Conservation (phyloP, 2,113 vertebrate species). For the Hippocampus zosterae region DNA sequence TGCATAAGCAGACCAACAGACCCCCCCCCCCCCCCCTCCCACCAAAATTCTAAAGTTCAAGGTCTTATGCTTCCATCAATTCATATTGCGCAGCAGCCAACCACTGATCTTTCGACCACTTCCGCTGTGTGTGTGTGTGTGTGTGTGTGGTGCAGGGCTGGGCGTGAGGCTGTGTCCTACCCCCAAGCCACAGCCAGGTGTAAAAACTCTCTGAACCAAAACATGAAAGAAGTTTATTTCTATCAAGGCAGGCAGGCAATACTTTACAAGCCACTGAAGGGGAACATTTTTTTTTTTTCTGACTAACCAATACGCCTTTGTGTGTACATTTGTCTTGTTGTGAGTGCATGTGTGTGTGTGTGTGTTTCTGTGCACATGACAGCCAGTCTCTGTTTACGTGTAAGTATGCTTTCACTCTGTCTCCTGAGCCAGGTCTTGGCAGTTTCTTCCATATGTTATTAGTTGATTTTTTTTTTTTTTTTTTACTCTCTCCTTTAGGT, state of each 20-base stretch:
- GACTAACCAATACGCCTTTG: constrained; percentile 60
- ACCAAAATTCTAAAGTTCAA: constrained; percentile 47
- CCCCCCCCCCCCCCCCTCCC: too few relatives aligned
- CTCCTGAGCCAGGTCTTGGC: constrained; percentile 63
- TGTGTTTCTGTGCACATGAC: constrained; percentile 45
- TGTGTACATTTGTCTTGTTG: constrained; percentile 24
- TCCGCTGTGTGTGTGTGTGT: constrained; percentile 38
- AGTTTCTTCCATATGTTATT: constrained; percentile 68
- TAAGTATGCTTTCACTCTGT: constrained; percentile 65
- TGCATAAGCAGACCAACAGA: constrained; percentile 1
- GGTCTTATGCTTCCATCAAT: constrained; percentile 37
- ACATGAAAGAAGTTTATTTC: constrained; percentile 63
- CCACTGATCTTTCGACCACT: constrained; percentile 37
- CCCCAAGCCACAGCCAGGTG: constrained; percentile 67
- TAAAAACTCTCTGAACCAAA: constrained; percentile 62
- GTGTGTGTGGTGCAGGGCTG: constrained; percentile 21
- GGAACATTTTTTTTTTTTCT: constrained; percentile 45
- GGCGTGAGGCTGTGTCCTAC: constrained; percentile 54
- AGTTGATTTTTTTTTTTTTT: constrained; percentile 51
- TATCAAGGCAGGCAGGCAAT: constrained; percentile 43
- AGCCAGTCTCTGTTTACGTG: constrained; percentile 61
- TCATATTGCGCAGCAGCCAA: constrained; percentile 31
- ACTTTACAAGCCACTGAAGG: constrained; percentile 52
- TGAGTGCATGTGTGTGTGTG: constrained; percentile 12
- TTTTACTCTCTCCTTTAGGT: constrained; percentile 35